Evolutionary conservation across 2,888 invertebrate genomes (phyloP).

Genomic region (Rhaphigaster nebulosa): DNA sequence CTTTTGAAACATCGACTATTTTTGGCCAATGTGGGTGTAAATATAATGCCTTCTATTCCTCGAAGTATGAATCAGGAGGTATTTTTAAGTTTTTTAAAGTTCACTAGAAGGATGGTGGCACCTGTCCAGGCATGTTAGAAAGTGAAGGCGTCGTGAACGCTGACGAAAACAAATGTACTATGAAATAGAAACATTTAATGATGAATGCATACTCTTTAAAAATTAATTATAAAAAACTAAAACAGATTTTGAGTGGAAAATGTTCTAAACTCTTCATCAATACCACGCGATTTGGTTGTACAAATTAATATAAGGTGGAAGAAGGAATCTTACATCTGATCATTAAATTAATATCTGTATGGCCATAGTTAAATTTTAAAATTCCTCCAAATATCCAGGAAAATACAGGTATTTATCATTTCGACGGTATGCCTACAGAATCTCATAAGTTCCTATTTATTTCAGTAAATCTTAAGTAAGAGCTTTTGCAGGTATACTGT

Average conservation of each 20-base stretch:
- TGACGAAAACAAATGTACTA: not conserved
- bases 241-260: too few species aligned
- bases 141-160: not conserved
- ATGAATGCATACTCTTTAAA: not conserved
- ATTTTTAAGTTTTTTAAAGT: slow-evolving; percentile 7
- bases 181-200: not conserved
- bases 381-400: too few species aligned
- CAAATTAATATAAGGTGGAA: too few species aligned
- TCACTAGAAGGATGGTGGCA: slow-evolving; percentile 1
- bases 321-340: too few species aligned
- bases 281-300: too few species aligned
- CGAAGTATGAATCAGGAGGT: slow-evolving; percentile 8
- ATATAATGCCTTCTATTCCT: slow-evolving; percentile 6
- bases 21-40: not conserved
- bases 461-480: too few species aligned
- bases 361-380: too few species aligned
- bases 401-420: too few species aligned
- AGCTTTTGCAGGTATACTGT: too few species aligned
- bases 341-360: too few species aligned
- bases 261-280: not conserved
- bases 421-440: too few species aligned
- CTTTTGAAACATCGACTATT: not conserved
- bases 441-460: too few species aligned
- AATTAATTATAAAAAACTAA: not conserved
- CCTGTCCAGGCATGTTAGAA: not conserved